These are phyloP conservation scores for Heloderma charlesbogerti DNA, from an alignment of 2,113 vertebrate genomes.

Conservation along the genomic window DNA sequence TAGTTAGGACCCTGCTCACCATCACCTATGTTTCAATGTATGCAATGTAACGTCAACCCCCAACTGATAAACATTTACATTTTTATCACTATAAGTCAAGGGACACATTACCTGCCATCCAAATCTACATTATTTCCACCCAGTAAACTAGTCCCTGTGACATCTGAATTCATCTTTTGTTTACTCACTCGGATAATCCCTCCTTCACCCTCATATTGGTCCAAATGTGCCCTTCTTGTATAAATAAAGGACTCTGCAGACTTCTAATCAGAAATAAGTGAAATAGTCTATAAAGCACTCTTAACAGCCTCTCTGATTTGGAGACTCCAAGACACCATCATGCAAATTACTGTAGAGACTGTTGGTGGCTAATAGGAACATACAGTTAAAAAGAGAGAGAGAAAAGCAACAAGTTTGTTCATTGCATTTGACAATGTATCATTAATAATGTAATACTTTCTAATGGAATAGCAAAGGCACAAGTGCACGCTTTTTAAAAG, in stretches of 20 bases:
- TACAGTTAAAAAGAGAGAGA: slow-evolving; percentile 27
- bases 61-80: slow-evolving; percentile 15
- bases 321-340: rapidly evolving
- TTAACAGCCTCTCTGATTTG: neutral
- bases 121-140: slow-evolving; percentile 26
- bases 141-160: slow-evolving; percentile 10
- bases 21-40: neutral
- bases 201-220: neutral
- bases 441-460: slow-evolving; percentile 12
- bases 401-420: neutral
- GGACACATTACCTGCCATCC: neutral
- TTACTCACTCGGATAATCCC: neutral
- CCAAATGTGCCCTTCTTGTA: neutral
- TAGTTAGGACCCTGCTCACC: neutral
- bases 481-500: slow-evolving; percentile 23
- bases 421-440: slow-evolving; percentile 33
- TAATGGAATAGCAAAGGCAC: neutral
- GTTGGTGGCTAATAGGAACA: neutral
- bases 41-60: neutral
- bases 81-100: slow-evolving; percentile 4
- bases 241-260: neutral
- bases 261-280: neutral
- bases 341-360: neutral
- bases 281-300: neutral
- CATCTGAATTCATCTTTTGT: slow-evolving; percentile 12